Evolutionary conservation across 2,888 invertebrate species (phyloP).

Genomic region (Calephelis perditalis): DNA sequence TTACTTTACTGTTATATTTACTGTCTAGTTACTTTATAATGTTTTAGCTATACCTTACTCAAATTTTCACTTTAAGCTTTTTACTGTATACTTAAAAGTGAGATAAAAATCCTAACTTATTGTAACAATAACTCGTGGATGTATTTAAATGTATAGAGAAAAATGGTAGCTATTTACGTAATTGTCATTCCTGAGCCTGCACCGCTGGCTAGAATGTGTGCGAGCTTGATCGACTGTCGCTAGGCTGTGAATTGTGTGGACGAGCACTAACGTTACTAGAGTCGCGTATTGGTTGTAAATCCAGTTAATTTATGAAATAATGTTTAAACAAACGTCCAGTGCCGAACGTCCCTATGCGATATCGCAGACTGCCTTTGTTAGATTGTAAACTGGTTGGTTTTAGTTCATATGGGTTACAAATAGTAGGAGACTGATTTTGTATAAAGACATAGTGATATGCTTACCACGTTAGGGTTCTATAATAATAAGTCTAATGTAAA

Average conservation of each 20-base stretch:
- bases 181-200: slow-evolving; percentile 61
- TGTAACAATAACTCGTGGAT: slow-evolving; percentile 21
- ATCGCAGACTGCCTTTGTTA: slow-evolving; percentile 34
- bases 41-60: slow-evolving; percentile 7
- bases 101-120: slow-evolving; percentile 18
- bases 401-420: slow-evolving; percentile 57
- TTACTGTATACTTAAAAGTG: slow-evolving; percentile 14
- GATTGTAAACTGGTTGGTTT: slow-evolving; percentile 41
- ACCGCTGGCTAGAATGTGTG: slow-evolving; percentile 54
- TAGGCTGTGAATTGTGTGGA: slow-evolving; percentile 71
- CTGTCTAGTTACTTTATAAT: slow-evolving; percentile 23
- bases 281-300: slow-evolving; percentile 8
- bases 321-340: slow-evolving; percentile 57
- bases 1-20: slow-evolving; percentile 21
- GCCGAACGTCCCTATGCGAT: slow-evolving; percentile 53
- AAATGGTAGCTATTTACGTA: slow-evolving; percentile 40
- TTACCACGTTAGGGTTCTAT: slow-evolving; percentile 57
- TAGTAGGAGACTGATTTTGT: slow-evolving; percentile 77
- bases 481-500: slow-evolving; percentile 41
- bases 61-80: slow-evolving; percentile 5
- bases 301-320: slow-evolving; percentile 9
- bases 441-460: slow-evolving; percentile 64
- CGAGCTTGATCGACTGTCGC: slow-evolving; percentile 68
- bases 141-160: slow-evolving; percentile 16
- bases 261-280: slow-evolving; percentile 33